These are phyloP conservation scores for Euglossa dilemma DNA, from an alignment of 1,140 invertebrate genomes.

Conservation along the genomic window DNA sequence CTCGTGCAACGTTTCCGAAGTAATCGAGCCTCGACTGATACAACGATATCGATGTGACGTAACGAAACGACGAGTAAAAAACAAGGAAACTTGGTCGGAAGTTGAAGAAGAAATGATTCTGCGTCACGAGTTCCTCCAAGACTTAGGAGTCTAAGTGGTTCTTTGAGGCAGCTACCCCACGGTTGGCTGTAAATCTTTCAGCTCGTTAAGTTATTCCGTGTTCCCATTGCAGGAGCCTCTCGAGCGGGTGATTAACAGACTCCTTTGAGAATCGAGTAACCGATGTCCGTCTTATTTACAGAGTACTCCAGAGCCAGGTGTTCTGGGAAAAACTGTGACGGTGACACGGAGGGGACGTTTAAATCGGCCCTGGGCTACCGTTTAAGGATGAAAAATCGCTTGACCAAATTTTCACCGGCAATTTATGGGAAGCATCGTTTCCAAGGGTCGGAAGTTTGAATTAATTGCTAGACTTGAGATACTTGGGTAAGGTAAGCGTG, in stretches of 20 bases:
- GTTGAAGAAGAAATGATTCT: background rate
- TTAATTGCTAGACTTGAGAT: too few species aligned
- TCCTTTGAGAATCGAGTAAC: slow-evolving; percentile 37
- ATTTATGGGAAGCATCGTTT: background rate
- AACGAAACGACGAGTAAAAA: background rate
- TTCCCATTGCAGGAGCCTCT: background rate
- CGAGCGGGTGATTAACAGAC: slow-evolving; percentile 27
- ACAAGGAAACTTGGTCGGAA: background rate
- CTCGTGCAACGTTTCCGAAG: too few species aligned
- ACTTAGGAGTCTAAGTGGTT: slow-evolving; percentile 2
- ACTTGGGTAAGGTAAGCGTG: too few species aligned
- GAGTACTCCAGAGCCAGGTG: background rate
- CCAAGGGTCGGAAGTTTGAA: too few species aligned
- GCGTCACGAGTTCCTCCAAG: background rate
- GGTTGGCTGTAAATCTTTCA: background rate
- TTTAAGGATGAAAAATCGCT: background rate
- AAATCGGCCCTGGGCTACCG: background rate
- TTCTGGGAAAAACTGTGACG: background rate
- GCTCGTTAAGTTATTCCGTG: slow-evolving; percentile 43
- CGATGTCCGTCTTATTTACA: slow-evolving; percentile 35
- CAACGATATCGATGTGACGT: background rate
- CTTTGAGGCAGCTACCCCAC: slow-evolving; percentile 7
- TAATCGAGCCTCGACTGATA: too few species aligned
- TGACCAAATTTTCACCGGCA: background rate
- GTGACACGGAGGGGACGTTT: background rate